Base-by-base conservation (phyloP, 64 coral and sea anemone genomes). In the Actinia equina region DNA sequence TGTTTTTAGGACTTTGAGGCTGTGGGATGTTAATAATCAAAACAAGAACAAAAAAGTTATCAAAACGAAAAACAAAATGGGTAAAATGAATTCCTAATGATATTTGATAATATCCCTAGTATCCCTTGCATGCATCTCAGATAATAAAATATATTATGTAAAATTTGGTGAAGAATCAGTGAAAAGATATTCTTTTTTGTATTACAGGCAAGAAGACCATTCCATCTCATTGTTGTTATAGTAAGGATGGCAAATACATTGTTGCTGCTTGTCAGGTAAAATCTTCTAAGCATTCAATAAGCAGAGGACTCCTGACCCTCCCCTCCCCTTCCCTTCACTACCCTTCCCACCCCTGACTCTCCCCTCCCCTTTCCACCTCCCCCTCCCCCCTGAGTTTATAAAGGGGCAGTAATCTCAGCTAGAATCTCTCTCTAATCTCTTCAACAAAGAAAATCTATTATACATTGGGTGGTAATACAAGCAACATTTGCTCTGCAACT, bases 31-130 rank as follows among this genome's bases (percentile, higher is more conserved):
- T 43, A 94, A 98, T 82, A 92, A 89, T 43, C 96, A 93, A 1
- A 85, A 95, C 42, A 98, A 98, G 74, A 98, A 98, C 65, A 98
- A 94, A 71, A 92, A 91, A 82, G 96, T 95, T 49, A 88, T 98
- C 46, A 98, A 98, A 78, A 98, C 96, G 19, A 98, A 98, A 63
- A 98, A 92, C 52, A 92, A 92, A 74, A 90, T 92, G 84, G 96
- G 96, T 95, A 85, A 59, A 26, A 81, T 44, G 10, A 27, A 27
- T 9, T 44, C 44, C 41, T 81, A 20, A 25, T 7, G 44, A 27
- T 0, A 52, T 81, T 81, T 0, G 16, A 19, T 81, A 10, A 17
- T 81, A 20, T 20, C 26, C 16, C 7, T 94, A 0, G 46, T 49
- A 49, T 49, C 46, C 7, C 46, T 49, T 37, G 30, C 30, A 37